Evolutionary conservation across 2,888 invertebrate species (phyloP).

Genomic region (Miltochrista miniata): DNA sequence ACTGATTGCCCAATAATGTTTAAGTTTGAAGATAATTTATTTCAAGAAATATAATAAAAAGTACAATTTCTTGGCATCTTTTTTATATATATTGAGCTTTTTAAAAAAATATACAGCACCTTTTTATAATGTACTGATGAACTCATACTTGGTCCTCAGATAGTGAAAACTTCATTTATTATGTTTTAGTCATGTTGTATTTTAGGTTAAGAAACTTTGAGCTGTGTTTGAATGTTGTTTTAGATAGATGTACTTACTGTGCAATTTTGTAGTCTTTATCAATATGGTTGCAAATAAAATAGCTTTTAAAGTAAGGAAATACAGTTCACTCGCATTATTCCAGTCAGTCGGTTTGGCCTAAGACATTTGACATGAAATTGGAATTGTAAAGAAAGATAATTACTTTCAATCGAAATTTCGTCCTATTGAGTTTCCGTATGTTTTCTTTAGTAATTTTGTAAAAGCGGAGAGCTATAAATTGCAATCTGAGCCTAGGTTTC

Average conservation of each 20-base stretch:
- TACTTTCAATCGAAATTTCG: too few relatives aligned
- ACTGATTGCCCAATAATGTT: conserved; percentile 32
- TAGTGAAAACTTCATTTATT: not conserved
- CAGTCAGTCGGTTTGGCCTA: conserved; percentile 41
- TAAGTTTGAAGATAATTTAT: not conserved
- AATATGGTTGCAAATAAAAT: conserved; percentile 1
- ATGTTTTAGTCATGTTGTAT: not conserved
- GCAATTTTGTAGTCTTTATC: not conserved
- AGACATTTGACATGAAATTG: not conserved
- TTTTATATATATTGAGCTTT: not conserved
- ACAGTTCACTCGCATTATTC: conserved; percentile 31
- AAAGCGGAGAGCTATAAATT: too few relatives aligned
- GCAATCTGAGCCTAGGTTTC: too few relatives aligned
- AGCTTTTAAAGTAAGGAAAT: conserved; percentile 7
- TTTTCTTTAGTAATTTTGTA: too few relatives aligned
- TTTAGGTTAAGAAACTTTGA: not conserved
- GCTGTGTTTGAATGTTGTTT: not conserved
- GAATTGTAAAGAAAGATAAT: not conserved
- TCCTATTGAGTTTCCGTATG: too few relatives aligned
- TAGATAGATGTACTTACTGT: not conserved
- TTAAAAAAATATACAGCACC: too few relatives aligned
- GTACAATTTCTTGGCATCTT: not conserved
- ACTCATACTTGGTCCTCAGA: not conserved
- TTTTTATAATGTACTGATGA: not conserved
- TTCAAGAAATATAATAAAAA: too few relatives aligned